Conservation (phyloP, 2,113 vertebrate species). For the Corynorhinus townsendii region DNA sequence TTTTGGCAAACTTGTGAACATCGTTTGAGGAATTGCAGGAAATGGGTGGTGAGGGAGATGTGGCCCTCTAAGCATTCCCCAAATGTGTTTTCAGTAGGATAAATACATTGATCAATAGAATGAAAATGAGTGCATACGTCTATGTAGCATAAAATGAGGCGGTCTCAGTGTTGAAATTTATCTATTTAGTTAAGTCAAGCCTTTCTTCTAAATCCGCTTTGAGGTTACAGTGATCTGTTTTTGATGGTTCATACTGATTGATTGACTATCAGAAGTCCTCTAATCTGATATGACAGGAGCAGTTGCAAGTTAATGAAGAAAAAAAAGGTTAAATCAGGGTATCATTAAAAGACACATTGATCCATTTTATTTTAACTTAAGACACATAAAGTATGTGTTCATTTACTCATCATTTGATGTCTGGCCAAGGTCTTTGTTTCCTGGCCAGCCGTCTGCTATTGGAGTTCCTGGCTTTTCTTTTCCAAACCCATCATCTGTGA, state of each 20-base stretch:
- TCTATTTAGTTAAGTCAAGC: not conserved
- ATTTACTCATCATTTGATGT: constrained; percentile 1
- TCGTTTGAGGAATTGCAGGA: not conserved
- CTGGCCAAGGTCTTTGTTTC: constrained; percentile 28
- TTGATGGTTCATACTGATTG: not conserved
- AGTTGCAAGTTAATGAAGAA: constrained; percentile 8
- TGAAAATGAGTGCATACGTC: not conserved
- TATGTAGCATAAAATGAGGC: not conserved
- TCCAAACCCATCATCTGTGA: not conserved
- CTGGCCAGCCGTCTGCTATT: not conserved
- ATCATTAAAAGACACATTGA: constrained; percentile 33
- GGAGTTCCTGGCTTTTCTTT: not conserved
- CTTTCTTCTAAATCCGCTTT: not conserved
- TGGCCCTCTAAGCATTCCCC: not conserved
- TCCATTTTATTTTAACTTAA: constrained; percentile 1
- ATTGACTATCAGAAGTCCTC: not conserved
- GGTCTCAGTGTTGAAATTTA: not conserved
- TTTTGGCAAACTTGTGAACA: not conserved
- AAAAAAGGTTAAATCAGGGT: constrained; percentile 34
- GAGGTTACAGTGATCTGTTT: not conserved
- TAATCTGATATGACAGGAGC: not conserved
- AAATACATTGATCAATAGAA: not conserved
- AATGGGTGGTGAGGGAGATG: not conserved
- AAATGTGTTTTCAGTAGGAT: not conserved
- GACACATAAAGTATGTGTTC: not conserved